Evolutionary conservation across 2,888 invertebrate genomes (phyloP).

Genomic region (Physocephala rufipes): DNA sequence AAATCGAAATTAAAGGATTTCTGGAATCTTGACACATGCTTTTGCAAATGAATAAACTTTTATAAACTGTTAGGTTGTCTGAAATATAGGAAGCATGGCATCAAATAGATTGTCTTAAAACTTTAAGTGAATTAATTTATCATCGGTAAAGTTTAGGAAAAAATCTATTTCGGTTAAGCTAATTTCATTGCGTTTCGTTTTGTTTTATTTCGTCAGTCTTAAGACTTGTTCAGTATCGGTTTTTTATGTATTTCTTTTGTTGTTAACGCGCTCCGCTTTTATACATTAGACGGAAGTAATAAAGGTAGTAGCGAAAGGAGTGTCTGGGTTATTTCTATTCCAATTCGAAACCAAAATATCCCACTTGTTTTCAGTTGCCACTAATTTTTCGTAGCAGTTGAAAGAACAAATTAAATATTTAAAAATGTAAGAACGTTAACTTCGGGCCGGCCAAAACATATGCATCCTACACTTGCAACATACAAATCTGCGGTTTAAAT

Average conservation of each 20-base stretch:
- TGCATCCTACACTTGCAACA: no score
- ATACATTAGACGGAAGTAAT: slow-evolving; percentile 7
- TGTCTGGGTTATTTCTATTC: no score
- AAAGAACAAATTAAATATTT: no score
- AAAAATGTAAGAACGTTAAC: no score
- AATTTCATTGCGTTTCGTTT: no score
- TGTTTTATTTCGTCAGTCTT: background rate
- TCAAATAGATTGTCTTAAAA: no score
- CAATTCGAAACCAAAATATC: no score
- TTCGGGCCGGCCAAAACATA: no score
- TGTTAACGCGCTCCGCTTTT: slow-evolving; percentile 7
- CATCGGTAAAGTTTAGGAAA: slow-evolving; percentile 47
- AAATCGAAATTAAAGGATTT: background rate
- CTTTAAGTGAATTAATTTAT: no score
- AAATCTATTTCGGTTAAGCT: slow-evolving; percentile 40
- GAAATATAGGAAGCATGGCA: background rate
- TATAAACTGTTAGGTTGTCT: background rate
- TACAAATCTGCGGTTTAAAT: no score
- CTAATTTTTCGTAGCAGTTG: no score
- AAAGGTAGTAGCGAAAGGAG: slow-evolving; percentile 20
- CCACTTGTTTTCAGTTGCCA: no score
- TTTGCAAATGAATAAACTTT: background rate
- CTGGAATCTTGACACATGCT: background rate
- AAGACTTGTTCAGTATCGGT: slow-evolving; percentile 30
- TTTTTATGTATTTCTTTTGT: slow-evolving; percentile 31